These are phyloP conservation scores for Notothenia rossii DNA, from an alignment of 2,113 vertebrate genomes.

Conservation along the genomic window DNA sequence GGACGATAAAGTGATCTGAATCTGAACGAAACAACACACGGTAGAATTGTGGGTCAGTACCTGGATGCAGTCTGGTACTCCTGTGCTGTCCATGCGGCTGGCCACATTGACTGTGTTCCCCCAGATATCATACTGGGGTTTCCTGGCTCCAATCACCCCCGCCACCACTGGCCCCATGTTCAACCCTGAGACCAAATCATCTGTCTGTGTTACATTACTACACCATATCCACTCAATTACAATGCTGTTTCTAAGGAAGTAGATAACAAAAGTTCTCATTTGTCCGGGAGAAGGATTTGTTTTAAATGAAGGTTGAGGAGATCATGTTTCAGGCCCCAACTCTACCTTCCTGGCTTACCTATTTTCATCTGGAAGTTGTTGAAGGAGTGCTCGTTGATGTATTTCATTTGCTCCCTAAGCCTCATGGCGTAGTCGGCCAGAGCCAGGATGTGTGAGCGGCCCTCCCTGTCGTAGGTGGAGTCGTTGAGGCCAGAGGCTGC, in stretches of 20 bases:
- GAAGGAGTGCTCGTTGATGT: conserved; percentile 97
- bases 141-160: conserved; percentile 94
- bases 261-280: conserved; percentile 1
- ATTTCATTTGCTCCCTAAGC: conserved; percentile 95
- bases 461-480: conserved; percentile 92
- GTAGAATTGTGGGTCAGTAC: conserved; percentile 65
- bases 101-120: conserved; percentile 98
- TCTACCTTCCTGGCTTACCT: conserved; percentile 79
- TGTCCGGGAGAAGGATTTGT: background rate
- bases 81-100: conserved; percentile 97
- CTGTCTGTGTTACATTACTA: conserved; percentile 15
- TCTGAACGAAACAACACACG: too few relatives aligned
- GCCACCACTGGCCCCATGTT: conserved; percentile 97
- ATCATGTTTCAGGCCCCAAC: conserved; percentile 8
- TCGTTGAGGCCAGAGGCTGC: conserved; percentile 94
- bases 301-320: background rate
- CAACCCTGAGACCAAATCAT: conserved; percentile 83
- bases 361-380: conserved; percentile 99
- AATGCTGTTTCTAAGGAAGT: background rate
- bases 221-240: background rate
- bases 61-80: conserved; percentile 95
- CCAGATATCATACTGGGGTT: conserved; percentile 98
- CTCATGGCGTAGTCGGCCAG: conserved; percentile 94
- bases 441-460: conserved; percentile 91
- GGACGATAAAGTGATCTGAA: too few relatives aligned